phyloP scores from a whole-genome alignment of 2,888 invertebrate genomes.

The Leucozona laternaria region DNA sequence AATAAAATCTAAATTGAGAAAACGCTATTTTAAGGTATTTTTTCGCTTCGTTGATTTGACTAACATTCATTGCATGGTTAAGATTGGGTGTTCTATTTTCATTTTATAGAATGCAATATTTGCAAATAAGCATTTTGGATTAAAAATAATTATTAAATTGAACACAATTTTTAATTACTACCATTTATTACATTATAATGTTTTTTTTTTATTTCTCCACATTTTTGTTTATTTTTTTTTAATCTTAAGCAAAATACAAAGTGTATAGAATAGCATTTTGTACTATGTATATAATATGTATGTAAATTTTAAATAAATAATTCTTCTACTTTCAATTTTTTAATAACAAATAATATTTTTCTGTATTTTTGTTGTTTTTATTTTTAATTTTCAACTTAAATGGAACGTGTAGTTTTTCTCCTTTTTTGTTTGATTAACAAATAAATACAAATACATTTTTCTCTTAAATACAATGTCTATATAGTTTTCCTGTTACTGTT shows the following conservation, averaged over 20 bases:
- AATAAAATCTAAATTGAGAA: too few relatives aligned
- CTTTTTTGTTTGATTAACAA: conserved; percentile 47
- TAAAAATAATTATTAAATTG: not conserved
- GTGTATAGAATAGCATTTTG: conserved; percentile 75
- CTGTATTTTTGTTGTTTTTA: conserved; percentile 9
- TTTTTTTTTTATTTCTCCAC: conserved; percentile 34
- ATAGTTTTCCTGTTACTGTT: conserved; percentile 13
- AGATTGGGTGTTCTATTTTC: too few relatives aligned
- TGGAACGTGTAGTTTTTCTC: conserved; percentile 68
- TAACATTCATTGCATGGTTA: too few relatives aligned
- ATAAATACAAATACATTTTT: conserved; percentile 63
- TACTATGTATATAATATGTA: conserved; percentile 75
- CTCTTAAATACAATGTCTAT: conserved; percentile 53
- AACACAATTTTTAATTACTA: conserved; percentile 56
- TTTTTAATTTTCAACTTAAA: conserved; percentile 54
- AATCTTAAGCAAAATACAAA: conserved; percentile 74
- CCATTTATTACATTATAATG: conserved; percentile 67
- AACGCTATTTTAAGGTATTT: too few relatives aligned
- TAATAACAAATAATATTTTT: conserved; percentile 18
- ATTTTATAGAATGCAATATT: too few relatives aligned
- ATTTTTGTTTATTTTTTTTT: conserved; percentile 33
- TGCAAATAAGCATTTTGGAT: too few relatives aligned
- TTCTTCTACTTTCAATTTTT: conserved; percentile 56
- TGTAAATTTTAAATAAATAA: conserved; percentile 75
- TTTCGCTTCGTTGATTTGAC: too few relatives aligned